Evolutionary conservation across 2,113 vertebrate species (phyloP).

Genomic region (Panthera leo): DNA sequence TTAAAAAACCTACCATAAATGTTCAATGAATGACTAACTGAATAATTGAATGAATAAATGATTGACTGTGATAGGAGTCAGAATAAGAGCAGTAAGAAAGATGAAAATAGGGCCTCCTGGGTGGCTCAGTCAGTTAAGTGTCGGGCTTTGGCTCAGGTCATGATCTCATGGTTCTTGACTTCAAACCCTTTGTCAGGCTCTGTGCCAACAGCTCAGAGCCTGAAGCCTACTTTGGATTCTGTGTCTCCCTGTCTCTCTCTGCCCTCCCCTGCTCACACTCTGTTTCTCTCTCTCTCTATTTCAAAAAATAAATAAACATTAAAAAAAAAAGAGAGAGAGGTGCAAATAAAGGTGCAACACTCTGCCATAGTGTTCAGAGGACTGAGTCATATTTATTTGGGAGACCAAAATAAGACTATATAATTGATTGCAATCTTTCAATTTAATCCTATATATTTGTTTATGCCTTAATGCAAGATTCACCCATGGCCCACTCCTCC

Average conservation of each 20-base stretch:
- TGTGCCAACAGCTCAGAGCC: no score
- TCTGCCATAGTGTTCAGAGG: background rate
- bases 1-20: background rate
- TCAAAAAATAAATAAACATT: no score
- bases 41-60: slow-evolving; percentile 20
- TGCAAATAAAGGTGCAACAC: background rate
- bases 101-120: background rate
- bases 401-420: background rate
- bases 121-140: no score
- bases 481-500: background rate
- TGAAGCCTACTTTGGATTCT: no score
- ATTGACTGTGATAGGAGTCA: background rate
- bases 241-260: no score
- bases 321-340: background rate
- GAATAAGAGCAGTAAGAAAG: background rate
- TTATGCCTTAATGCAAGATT: background rate
- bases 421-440: background rate
- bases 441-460: background rate
- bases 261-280: no score
- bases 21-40: background rate
- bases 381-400: background rate
- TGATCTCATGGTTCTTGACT: no score
- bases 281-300: no score
- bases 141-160: no score
- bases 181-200: no score